Evolutionary conservation across 2,797 vertebrate genomes (phyloP).

Genomic region (Oreochromis mossambicus): DNA sequence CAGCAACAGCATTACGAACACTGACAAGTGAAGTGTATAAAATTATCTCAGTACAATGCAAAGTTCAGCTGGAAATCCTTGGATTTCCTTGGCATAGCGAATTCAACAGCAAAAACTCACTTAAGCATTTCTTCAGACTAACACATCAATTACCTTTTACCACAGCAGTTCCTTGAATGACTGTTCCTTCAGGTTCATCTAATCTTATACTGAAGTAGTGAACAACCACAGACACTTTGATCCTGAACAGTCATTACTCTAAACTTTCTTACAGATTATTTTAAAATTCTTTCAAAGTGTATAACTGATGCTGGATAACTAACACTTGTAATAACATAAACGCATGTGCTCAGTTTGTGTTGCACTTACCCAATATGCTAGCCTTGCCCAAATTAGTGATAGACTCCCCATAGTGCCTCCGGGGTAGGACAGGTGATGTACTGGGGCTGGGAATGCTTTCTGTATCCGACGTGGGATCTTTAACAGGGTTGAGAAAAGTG

Average conservation of each 20-base stretch:
- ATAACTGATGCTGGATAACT: background rate
- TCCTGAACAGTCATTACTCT: background rate
- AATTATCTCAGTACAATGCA: background rate
- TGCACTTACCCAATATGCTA: constrained; percentile 85
- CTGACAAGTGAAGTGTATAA: background rate
- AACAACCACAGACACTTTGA: background rate
- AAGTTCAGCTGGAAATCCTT: background rate
- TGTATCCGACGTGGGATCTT: constrained; percentile 83
- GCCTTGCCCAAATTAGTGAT: constrained; percentile 98
- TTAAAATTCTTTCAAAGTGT: background rate
- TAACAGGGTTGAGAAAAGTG: constrained; percentile 86
- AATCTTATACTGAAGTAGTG: background rate
- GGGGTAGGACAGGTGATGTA: constrained; percentile 87
- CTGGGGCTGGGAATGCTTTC: constrained; percentile 90
- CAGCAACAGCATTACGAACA: background rate
- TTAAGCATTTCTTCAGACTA: background rate
- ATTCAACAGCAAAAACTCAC: background rate
- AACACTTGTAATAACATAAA: background rate
- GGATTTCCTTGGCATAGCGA: background rate
- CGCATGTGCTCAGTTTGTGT: background rate
- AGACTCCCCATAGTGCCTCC: constrained; percentile 92
- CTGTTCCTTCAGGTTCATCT: background rate
- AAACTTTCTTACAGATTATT: background rate
- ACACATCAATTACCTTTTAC: background rate
- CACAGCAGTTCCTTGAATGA: background rate